Conservation (phyloP, 2,797 vertebrate genomes). For the Darevskia nairensis region DNA sequence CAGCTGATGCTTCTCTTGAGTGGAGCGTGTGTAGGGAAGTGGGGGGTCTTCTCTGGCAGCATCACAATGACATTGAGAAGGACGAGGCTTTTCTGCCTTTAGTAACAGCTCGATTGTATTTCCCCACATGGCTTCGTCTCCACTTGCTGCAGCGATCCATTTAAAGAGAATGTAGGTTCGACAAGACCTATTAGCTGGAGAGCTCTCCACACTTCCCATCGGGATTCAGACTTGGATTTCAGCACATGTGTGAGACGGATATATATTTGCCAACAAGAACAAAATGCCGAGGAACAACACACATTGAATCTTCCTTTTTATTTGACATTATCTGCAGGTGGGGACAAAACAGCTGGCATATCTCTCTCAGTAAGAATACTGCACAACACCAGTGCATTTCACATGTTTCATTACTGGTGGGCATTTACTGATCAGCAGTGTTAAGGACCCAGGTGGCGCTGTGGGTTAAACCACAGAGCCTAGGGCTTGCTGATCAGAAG, state of each 20-base stretch:
- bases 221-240: neutral
- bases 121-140: neutral
- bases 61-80: neutral
- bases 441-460: too few relatives aligned
- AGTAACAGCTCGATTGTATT: neutral
- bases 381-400: neutral
- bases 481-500: too few relatives aligned
- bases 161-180: conserved; percentile 1
- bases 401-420: neutral
- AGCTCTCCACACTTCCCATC: conserved; percentile 12
- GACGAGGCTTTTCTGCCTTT: neutral
- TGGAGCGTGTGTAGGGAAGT: neutral
- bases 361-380: neutral
- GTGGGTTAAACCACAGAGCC: too few relatives aligned
- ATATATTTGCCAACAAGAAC: neutral
- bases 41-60: neutral
- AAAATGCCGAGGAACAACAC: neutral
- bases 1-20: neutral
- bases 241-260: neutral
- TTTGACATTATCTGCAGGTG: neutral
- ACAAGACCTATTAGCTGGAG: conserved; percentile 30
- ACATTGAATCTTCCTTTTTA: too few relatives aligned
- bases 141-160: neutral
- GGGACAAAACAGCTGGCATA: neutral
- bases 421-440: too few relatives aligned